phyloP scores from a whole-genome alignment of 2,797 vertebrate species.

The Spea hammondii region DNA sequence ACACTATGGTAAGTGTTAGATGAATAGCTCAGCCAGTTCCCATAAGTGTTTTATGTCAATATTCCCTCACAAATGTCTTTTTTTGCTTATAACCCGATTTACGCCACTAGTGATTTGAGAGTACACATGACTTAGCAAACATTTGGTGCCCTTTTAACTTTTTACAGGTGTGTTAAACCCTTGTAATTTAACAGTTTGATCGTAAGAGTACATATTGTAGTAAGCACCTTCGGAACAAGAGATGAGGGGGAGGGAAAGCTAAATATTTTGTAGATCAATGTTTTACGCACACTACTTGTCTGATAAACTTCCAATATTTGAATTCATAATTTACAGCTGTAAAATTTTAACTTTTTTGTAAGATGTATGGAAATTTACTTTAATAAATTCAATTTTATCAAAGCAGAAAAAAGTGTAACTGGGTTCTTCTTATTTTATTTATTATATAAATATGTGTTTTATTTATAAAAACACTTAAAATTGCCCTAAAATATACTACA shows the following conservation, averaged over 20 bases:
- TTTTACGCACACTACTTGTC: too few relatives aligned
- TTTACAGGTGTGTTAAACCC: constrained; percentile 10
- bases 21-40: constrained; percentile 47
- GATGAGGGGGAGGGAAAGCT: background rate
- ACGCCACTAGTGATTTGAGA: constrained; percentile 32
- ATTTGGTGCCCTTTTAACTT: constrained; percentile 34
- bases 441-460: too few relatives aligned
- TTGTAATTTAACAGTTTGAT: constrained; percentile 28
- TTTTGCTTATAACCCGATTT: constrained; percentile 36
- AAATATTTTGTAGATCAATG: too few relatives aligned
- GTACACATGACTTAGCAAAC: constrained; percentile 34
- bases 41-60: constrained; percentile 46
- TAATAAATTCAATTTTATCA: too few relatives aligned
- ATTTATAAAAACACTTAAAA: too few relatives aligned
- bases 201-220: constrained; percentile 4
- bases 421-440: too few relatives aligned
- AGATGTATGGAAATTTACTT: too few relatives aligned
- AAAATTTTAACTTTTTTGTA: too few relatives aligned
- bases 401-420: too few relatives aligned
- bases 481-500: too few relatives aligned
- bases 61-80: constrained; percentile 48
- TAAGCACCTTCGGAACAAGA: background rate
- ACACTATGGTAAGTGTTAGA: constrained; percentile 45
- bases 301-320: too few relatives aligned
- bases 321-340: too few relatives aligned